Evolutionary conservation across 2,888 invertebrate genomes (phyloP).

Genomic region (Galeruca laticollis): DNA sequence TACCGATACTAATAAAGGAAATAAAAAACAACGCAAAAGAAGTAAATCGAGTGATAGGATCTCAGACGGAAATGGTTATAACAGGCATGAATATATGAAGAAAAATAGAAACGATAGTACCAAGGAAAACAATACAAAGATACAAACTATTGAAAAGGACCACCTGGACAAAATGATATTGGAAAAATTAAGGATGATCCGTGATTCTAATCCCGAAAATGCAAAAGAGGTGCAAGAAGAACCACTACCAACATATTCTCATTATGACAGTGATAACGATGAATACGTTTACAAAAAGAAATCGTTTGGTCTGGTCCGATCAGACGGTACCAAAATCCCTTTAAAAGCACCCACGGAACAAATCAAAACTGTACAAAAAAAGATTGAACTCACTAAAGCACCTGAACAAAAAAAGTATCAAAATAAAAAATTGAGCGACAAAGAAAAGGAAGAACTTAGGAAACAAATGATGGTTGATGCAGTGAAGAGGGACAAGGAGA

Average conservation of each 20-base stretch:
- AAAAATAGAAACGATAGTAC: slow-evolving; percentile 18
- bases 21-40: slow-evolving; percentile 1
- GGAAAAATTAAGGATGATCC: slow-evolving; percentile 46
- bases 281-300: slow-evolving; percentile 58
- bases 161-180: slow-evolving; percentile 41
- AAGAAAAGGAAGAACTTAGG: slow-evolving; percentile 78
- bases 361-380: slow-evolving; percentile 21
- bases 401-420: slow-evolving; percentile 51
- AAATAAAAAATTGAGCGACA: slow-evolving; percentile 68
- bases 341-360: slow-evolving; percentile 36
- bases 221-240: slow-evolving; percentile 27
- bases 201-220: slow-evolving; percentile 45
- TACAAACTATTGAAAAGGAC: slow-evolving; percentile 36
- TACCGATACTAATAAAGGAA: background rate
- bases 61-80: slow-evolving; percentile 21
- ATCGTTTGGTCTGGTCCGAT: slow-evolving; percentile 63
- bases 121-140: slow-evolving; percentile 29
- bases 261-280: slow-evolving; percentile 53
- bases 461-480: slow-evolving; percentile 90
- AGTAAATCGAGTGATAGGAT: slow-evolving; percentile 8
- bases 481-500: slow-evolving; percentile 75
- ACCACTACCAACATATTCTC: slow-evolving; percentile 40
- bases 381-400: slow-evolving; percentile 40
- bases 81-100: slow-evolving; percentile 12
- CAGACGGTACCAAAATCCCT: slow-evolving; percentile 63